phyloP scores from a whole-genome alignment of 2,797 vertebrate species.

The Lophotriccus pileatus region DNA sequence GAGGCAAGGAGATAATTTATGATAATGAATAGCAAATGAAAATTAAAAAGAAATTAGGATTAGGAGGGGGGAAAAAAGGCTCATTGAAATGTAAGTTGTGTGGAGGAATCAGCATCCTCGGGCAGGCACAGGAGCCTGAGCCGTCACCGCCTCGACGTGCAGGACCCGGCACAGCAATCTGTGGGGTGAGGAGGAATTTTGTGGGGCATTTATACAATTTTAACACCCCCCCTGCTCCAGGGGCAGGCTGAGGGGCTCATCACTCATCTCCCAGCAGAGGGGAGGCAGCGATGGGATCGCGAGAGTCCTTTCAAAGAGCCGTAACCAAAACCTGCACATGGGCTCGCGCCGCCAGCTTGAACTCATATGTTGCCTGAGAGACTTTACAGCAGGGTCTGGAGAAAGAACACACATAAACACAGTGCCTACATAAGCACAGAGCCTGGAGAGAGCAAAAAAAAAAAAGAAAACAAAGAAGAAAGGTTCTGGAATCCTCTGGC shows the following conservation, averaged over 20 bases:
- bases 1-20: neutral
- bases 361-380: constrained; percentile 9
- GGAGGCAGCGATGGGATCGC: neutral
- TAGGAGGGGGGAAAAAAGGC: neutral
- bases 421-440: neutral
- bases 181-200: neutral
- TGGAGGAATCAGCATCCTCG: neutral
- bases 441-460: neutral
- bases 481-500: neutral
- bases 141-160: neutral
- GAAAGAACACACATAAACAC: neutral
- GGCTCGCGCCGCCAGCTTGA: neutral
- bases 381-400: neutral
- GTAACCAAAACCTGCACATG: neutral
- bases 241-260: neutral
- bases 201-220: neutral
- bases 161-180: neutral
- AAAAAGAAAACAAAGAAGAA: neutral
- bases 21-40: neutral
- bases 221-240: neutral
- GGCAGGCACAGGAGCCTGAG: neutral
- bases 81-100: neutral
- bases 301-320: neutral
- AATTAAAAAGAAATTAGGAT: neutral
- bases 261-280: neutral